A percentile compares a stretch with the other conserved stretches of the same genome.
Conservation (phyloP, 2,888 invertebrate genomes). For the Mamestra brassicae region DNA sequence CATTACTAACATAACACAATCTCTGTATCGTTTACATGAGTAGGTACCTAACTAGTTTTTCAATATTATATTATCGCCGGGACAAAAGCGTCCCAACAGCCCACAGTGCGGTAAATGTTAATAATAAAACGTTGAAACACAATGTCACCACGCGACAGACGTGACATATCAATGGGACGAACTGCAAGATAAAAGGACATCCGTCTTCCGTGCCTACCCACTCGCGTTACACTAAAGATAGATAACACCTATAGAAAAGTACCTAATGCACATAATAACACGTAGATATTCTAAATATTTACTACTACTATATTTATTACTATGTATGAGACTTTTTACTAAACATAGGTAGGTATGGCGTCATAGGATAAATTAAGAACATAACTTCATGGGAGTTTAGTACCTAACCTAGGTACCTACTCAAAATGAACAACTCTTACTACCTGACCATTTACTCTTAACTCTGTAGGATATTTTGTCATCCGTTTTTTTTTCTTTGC, state of each 20-base stretch:
- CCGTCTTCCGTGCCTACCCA: slow-evolving; percentile 71
- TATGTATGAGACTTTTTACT: too few species aligned
- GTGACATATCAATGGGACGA: slow-evolving; percentile 83
- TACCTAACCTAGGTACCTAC: too few species aligned
- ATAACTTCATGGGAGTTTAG: too few species aligned
- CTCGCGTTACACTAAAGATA: slow-evolving; percentile 64
- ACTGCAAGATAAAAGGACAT: slow-evolving; percentile 79
- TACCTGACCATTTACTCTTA: too few species aligned
- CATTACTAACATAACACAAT: slow-evolving; percentile 57
- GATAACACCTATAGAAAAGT: slow-evolving; percentile 45
- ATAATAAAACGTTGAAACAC: slow-evolving; percentile 74
- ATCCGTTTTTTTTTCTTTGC: too few species aligned
- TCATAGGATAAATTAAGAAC: too few species aligned
- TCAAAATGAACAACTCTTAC: too few species aligned
- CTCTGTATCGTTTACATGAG: slow-evolving; percentile 52
- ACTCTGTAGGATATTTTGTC: too few species aligned
- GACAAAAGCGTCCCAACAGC: slow-evolving; percentile 64
- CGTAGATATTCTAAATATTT: background rate
- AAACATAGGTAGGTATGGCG: too few species aligned
- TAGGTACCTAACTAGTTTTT: slow-evolving; percentile 48
- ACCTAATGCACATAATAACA: slow-evolving; percentile 31
- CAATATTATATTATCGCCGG: slow-evolving; percentile 59
- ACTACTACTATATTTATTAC: too few species aligned
- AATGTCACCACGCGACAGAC: slow-evolving; percentile 75
- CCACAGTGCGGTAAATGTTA: slow-evolving; percentile 73